A percentile compares a stretch with the other conserved stretches of the same genome.
Evolutionary conservation across 2,797 vertebrate species (phyloP).

Genomic region (Microcaecilia unicolor): DNA sequence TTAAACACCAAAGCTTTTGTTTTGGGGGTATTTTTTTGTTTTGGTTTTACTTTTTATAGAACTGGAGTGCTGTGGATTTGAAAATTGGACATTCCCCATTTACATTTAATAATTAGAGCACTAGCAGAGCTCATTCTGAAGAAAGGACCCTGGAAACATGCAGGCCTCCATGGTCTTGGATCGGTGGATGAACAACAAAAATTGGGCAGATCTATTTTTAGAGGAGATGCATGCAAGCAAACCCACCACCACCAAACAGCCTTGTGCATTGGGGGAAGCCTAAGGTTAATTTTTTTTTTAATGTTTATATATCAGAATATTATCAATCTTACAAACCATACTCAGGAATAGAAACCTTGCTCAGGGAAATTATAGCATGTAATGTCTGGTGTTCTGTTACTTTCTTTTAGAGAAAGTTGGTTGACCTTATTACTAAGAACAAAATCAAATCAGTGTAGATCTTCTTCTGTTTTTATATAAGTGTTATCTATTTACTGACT

Average conservation of each 20-base stretch:
- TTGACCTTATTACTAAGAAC: slow-evolving; percentile 72
- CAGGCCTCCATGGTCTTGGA: slow-evolving; percentile 37
- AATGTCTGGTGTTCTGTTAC: slow-evolving; percentile 43
- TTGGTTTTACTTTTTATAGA: slow-evolving; percentile 45
- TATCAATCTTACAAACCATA: slow-evolving; percentile 80
- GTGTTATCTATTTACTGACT: slow-evolving; percentile 84
- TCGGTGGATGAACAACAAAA: too few species aligned
- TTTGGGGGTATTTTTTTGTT: too few species aligned
- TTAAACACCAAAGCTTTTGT: slow-evolving; percentile 77
- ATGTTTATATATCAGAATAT: slow-evolving; percentile 70
- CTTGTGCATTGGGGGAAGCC: too few species aligned
- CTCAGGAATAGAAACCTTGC: slow-evolving; percentile 96
- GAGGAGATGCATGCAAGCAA: too few species aligned
- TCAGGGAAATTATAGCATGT: slow-evolving; percentile 95
- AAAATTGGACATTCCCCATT: slow-evolving; percentile 63
- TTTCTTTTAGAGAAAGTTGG: slow-evolving; percentile 77
- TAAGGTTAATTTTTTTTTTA: too few species aligned
- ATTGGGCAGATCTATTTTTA: too few species aligned
- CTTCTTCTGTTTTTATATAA: slow-evolving; percentile 60
- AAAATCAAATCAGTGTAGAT: slow-evolving; percentile 67
- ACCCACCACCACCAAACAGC: too few species aligned
- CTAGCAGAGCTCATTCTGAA: slow-evolving; percentile 40
- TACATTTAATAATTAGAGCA: slow-evolving; percentile 60
- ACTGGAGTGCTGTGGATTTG: slow-evolving; percentile 55
- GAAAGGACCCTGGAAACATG: slow-evolving; percentile 30